phyloP scores from a whole-genome alignment of 1,140 invertebrate species.

The Andricus grossulariae region DNA sequence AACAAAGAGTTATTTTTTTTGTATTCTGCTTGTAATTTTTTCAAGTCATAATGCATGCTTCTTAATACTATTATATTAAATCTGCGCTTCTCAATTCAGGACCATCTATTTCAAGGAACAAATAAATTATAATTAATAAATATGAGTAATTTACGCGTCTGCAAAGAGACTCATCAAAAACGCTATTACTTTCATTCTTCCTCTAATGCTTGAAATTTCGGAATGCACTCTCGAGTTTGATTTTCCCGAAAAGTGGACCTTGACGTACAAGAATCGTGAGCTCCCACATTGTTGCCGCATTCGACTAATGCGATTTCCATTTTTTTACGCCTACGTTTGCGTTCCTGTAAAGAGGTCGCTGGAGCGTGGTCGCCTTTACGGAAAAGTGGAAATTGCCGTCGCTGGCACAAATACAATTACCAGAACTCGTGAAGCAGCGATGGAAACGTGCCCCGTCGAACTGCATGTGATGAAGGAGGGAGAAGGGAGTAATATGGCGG shows the following conservation, averaged over 20 bases:
- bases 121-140: no score
- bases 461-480: neutral
- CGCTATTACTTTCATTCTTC: slow-evolving; percentile 17
- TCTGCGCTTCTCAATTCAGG: no score
- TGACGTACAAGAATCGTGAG: slow-evolving; percentile 12
- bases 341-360: slow-evolving; percentile 16
- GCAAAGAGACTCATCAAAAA: neutral
- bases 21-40: no score
- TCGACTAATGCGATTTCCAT: slow-evolving; percentile 16
- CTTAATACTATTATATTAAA: no score
- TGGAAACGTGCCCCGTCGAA: slow-evolving; percentile 27
- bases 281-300: slow-evolving; percentile 11
- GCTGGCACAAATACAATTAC: slow-evolving; percentile 32
- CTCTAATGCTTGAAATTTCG: neutral
- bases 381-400: slow-evolving; percentile 33
- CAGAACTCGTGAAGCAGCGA: slow-evolving; percentile 28
- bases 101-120: no score
- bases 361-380: slow-evolving; percentile 19
- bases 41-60: no score
- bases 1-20: neutral
- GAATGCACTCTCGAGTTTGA: slow-evolving; percentile 20
- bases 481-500: slow-evolving; percentile 21
- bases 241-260: slow-evolving; percentile 7
- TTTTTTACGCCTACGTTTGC: slow-evolving; percentile 25
- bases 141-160: no score